Conservation (phyloP, 2,797 vertebrate species). For the Cottoperca gobio region DNA sequence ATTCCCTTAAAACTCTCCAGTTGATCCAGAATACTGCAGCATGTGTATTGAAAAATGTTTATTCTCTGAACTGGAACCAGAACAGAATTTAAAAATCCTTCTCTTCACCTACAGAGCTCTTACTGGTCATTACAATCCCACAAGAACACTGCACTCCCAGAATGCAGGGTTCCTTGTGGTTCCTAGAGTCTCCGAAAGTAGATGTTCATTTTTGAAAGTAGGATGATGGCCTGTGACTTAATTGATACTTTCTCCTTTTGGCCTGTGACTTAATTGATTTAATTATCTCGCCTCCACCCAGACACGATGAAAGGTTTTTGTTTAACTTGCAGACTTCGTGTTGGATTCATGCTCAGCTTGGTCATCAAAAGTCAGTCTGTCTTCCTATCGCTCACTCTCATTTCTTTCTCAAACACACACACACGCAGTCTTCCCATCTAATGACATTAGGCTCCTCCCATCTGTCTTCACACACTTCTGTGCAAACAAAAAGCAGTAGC, state of each 20-base stretch:
- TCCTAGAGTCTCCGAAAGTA: no score
- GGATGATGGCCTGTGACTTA: not conserved
- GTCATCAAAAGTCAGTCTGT: slow-evolving; percentile 47
- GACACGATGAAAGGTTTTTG: slow-evolving; percentile 26
- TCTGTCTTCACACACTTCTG: slow-evolving; percentile 56
- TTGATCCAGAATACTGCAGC: no score
- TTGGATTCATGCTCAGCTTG: slow-evolving; percentile 39
- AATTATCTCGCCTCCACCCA: not conserved
- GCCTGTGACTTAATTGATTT: slow-evolving; percentile 27
- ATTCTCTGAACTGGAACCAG: no score
- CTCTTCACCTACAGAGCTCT: no score
- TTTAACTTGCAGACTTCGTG: slow-evolving; percentile 30
- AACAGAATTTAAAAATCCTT: no score
- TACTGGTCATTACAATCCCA: no score
- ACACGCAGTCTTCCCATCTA: slow-evolving; percentile 1
- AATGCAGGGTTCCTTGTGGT: no score
- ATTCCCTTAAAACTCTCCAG: no score
- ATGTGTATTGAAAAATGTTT: no score
- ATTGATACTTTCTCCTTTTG: no score
- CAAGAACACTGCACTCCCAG: no score
- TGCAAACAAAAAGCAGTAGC: slow-evolving; percentile 57
- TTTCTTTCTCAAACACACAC: slow-evolving; percentile 6
- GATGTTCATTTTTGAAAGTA: not conserved
- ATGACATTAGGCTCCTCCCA: slow-evolving; percentile 53
- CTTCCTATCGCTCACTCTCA: slow-evolving; percentile 14